phyloP scores from a whole-genome alignment of 30 jellyfish, hydroid and myxozoan species.

The Pseudorhiza aurosa region DNA sequence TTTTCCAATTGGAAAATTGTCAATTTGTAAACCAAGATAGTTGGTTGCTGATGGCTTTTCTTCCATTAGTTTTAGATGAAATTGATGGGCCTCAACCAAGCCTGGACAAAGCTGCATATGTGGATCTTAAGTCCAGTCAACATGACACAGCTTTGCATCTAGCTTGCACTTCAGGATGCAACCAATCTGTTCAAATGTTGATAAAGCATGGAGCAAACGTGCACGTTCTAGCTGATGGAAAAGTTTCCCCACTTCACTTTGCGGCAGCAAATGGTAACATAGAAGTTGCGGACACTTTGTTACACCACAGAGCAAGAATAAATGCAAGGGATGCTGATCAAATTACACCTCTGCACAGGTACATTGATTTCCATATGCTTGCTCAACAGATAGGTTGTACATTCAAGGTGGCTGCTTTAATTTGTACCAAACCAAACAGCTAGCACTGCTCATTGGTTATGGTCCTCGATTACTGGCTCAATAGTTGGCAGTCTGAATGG shows the following conservation, averaged over 20 bases:
- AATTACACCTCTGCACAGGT: slow-evolving; percentile 94
- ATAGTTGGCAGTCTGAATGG: too few relatives aligned
- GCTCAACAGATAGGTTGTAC: too few relatives aligned
- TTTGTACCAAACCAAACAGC: too few relatives aligned
- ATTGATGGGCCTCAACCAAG: slow-evolving; percentile 23
- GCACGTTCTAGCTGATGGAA: slow-evolving; percentile 76
- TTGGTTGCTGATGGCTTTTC: too few relatives aligned
- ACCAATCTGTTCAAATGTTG: slow-evolving; percentile 71
- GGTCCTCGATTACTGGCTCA: too few relatives aligned
- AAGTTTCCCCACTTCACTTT: slow-evolving; percentile 85
- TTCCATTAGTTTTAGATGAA: slow-evolving; percentile 43
- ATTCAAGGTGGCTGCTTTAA: too few relatives aligned
- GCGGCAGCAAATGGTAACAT: slow-evolving; percentile 91
- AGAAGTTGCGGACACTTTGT: slow-evolving; percentile 51
- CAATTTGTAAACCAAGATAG: too few relatives aligned
- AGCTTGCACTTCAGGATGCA: slow-evolving; percentile 92
- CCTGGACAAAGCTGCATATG: slow-evolving; percentile 24
- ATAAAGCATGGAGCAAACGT: slow-evolving; percentile 92
- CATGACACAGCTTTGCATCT: slow-evolving; percentile 90
- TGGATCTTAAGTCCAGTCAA: slow-evolving; percentile 59
- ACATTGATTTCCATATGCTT: slow-evolving; percentile 1
- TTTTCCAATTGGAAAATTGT: too few relatives aligned
- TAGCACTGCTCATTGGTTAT: too few relatives aligned
- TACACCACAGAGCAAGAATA: slow-evolving; percentile 68
- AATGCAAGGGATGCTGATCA: slow-evolving; percentile 84